These are phyloP conservation scores for Microctonus aethiopoides DNA, from an alignment of 2,888 invertebrate genomes.

Conservation along the genomic window DNA sequence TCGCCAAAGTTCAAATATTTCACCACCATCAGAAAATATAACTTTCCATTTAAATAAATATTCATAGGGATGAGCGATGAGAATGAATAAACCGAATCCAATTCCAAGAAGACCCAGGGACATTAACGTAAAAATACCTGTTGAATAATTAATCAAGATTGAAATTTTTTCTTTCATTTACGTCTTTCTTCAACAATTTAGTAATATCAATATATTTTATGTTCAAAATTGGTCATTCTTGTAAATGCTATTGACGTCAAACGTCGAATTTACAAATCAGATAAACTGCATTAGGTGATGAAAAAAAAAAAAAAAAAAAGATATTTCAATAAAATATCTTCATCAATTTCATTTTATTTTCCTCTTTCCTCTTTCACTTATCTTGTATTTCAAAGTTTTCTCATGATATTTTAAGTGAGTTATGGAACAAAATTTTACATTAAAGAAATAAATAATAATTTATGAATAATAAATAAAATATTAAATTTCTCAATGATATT, in stretches of 20 bases:
- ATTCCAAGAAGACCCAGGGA: slow-evolving; percentile 77
- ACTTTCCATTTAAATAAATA: slow-evolving; percentile 83
- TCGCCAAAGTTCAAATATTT: slow-evolving; percentile 86
- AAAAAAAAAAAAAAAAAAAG: neutral
- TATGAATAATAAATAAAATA: too few relatives aligned
- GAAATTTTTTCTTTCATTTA: slow-evolving; percentile 11
- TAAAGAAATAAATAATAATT: too few relatives aligned
- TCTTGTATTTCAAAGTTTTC: neutral
- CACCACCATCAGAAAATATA: slow-evolving; percentile 78
- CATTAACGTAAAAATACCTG: slow-evolving; percentile 80
- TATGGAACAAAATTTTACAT: neutral
- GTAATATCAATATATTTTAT: neutral
- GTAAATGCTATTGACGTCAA: neutral
- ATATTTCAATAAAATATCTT: neutral
- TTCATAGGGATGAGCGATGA: slow-evolving; percentile 80
- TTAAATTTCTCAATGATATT: too few relatives aligned
- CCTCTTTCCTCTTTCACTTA: neutral
- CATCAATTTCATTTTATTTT: neutral
- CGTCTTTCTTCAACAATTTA: neutral
- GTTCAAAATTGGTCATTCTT: neutral
- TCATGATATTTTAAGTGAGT: neutral
- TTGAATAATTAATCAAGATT: slow-evolving; percentile 54
- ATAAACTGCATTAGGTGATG: neutral
- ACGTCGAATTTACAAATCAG: neutral
- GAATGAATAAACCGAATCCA: slow-evolving; percentile 74